phyloP scores from a whole-genome alignment of 2,113 vertebrate genomes.

The Coracopsis vasa region DNA sequence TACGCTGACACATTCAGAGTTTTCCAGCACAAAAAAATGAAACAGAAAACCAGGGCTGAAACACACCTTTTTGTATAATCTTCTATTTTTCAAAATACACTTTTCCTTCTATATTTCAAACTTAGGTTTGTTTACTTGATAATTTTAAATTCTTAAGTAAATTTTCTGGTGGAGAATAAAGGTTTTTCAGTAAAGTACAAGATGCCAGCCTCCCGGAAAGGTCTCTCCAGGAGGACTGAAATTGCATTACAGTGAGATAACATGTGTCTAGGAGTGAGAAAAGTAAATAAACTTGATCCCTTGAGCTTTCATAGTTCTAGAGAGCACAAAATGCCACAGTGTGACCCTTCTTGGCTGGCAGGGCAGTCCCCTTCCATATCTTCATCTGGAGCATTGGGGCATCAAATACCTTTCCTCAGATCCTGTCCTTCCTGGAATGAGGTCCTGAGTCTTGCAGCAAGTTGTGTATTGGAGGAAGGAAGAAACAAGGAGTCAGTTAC shows the following conservation, averaged over 20 bases:
- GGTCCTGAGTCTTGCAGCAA: not conserved
- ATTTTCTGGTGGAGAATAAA: not conserved
- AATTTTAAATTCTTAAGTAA: not conserved
- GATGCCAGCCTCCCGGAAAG: not conserved
- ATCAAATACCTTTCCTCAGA: rapidly evolving
- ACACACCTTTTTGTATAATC: not conserved
- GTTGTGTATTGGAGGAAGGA: rapidly evolving
- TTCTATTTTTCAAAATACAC: not conserved
- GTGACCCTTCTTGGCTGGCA: not conserved
- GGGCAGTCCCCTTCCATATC: not conserved
- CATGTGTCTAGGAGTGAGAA: not conserved
- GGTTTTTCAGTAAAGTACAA: not conserved
- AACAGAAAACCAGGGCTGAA: not conserved
- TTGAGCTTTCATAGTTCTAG: not conserved
- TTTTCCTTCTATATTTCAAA: not conserved
- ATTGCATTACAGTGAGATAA: not conserved
- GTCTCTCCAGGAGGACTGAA: not conserved
- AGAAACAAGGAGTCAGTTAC: rapidly evolving
- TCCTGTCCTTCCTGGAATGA: not conserved
- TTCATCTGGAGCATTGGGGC: rapidly evolving
- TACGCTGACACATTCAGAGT: not conserved
- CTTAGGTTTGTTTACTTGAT: not conserved
- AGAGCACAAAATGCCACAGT: rapidly evolving
- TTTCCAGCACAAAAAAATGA: not conserved
- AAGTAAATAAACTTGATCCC: not conserved